Percentiles rank a stretch among this genome's conserved stretches.
Evolutionary conservation across 2,888 invertebrate species (phyloP).

Genomic region (Cerastis leucographa): DNA sequence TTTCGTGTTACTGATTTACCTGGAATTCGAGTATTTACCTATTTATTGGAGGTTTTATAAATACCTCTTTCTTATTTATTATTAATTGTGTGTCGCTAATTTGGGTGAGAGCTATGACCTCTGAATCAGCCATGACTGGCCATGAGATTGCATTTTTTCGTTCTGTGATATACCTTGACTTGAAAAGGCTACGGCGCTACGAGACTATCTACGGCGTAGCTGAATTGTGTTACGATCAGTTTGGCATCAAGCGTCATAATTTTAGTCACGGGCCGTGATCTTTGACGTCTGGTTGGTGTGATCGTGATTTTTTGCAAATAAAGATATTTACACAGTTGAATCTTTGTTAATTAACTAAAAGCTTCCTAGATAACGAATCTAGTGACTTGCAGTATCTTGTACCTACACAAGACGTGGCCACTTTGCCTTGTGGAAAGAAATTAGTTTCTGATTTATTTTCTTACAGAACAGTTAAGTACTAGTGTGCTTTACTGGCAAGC

Average conservation of each 20-base stretch:
- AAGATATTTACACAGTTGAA: not conserved
- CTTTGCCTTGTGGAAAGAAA: not conserved
- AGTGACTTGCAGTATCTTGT: not conserved
- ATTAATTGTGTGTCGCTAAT: constrained; percentile 2
- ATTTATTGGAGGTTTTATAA: constrained; percentile 18
- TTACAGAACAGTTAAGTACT: constrained; percentile 4
- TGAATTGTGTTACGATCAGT: not conserved
- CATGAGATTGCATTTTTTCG: constrained; percentile 3
- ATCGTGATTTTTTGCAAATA: not conserved
- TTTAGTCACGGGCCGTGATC: not conserved
- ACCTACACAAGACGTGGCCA: not conserved
- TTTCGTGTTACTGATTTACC: constrained; percentile 23
- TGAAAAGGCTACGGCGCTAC: not conserved
- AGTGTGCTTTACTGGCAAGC: constrained; percentile 6
- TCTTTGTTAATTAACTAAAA: not conserved
- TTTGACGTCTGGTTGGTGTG: not conserved
- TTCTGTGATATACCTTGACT: not conserved
- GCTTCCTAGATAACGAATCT: not conserved
- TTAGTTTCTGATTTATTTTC: not conserved
- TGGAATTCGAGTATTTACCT: constrained; percentile 2
- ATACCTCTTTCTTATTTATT: not conserved
- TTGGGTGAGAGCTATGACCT: not conserved
- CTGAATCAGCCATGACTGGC: not conserved
- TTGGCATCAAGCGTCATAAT: not conserved
- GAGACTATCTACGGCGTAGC: not conserved